Conservation (phyloP, 2,888 invertebrate genomes). For the Norana najaformis region DNA sequence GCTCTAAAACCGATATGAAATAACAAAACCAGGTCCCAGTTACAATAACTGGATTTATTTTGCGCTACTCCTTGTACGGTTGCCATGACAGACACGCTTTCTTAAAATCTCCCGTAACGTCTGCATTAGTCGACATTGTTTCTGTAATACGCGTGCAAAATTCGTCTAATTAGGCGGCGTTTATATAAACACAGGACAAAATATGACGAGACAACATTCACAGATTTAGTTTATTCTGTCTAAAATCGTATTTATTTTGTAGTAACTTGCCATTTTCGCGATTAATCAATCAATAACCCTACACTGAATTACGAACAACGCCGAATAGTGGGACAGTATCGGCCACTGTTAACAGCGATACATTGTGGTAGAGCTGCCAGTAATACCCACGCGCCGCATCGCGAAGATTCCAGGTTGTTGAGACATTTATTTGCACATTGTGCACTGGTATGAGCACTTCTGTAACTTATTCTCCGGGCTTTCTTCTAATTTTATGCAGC, state of each 20-base stretch:
- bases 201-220: not conserved
- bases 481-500: too few species aligned
- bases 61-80: too few species aligned
- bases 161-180: not conserved
- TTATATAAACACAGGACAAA: not conserved
- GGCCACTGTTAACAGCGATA: not conserved
- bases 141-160: not conserved
- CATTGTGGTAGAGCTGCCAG: not conserved
- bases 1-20: not conserved
- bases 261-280: not conserved
- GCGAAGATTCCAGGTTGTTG: too few species aligned
- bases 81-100: not conserved
- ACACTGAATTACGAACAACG: not conserved
- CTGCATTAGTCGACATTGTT: not conserved
- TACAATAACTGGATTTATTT: too few species aligned
- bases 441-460: too few species aligned
- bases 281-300: not conserved
- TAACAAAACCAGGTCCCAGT: not conserved
- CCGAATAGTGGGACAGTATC: not conserved
- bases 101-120: not conserved
- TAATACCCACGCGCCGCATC: not conserved
- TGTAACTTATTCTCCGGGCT: too few species aligned
- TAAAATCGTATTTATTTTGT: not conserved
- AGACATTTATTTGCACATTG: too few species aligned
- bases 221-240: not conserved